Evolutionary conservation across 2,888 invertebrate genomes (phyloP), one percentile per base, ranked within the genome.

Genomic region (Uloborus plumipes): DNA sequence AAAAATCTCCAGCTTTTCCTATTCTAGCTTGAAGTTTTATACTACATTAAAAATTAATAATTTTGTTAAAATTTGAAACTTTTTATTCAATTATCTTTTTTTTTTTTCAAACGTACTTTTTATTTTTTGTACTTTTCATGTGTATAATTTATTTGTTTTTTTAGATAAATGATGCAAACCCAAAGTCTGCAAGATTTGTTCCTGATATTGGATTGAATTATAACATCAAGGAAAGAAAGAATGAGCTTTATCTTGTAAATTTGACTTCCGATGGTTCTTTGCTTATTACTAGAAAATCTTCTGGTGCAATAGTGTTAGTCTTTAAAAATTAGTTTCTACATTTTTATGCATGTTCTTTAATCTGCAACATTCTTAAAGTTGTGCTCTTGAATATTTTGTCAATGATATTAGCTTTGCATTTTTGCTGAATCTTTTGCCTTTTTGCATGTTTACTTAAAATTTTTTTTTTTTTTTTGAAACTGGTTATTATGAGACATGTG

Each of bases 251-350:
- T 73, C 74, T 84, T 22, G 84, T 88, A 31, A 77, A 75, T 0
- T 84, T 85, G 47, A 71, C 53, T 15, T 47, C 67, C 1, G 58
- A 78, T 20, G 87, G 87, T 1, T 61, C 65, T 31, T 87, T 87
- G 16, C 65, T 65, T 15, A 84, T 87, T 11, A 70, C 62, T n/a
- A 76, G 87, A 59, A 83, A 70, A n/a, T 53, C 78, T 14, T 86
- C 85, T n/a, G 85, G 84, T 16, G 76, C 78, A 22, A 59, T 74
- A 47, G 73, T 86, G 86, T 86, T 73, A 84, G 85, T 51, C 39
- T 16, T 9, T n/a, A 55, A 55, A 55, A 55, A n/a, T 39, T 31
- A 31, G 2, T 31, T 31, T 31, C 31, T 4, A 31, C 1, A 2
- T 58, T 18, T 58, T 58, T 18, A n/a, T 53, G 18, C 53, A 53